Evolutionary conservation across 1,140 invertebrate species (phyloP), one percentile per base, ranked within the genome.

Genomic region (Ceratosolen fusciceps): DNA sequence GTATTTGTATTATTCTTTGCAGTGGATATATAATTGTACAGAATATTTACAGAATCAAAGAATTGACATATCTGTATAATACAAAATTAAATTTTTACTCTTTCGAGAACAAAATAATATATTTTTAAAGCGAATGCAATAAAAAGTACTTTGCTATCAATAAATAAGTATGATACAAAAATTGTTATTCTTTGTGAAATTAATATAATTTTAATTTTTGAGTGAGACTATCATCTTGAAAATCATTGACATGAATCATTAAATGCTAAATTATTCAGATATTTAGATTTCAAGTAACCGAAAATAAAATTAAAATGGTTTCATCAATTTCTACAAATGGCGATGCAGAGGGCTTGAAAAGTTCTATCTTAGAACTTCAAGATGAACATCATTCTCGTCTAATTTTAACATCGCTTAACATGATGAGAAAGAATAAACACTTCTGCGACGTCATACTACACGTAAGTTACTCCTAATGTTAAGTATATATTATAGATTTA

Each of bases 361-460:
- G 72, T 56, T 80, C 84, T 16, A 83, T 83, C 52, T 71, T 86
- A 67, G 83, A 83, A 43, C 74, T 86, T 10, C 81, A 84, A 62
- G 93, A 93, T 83, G 91, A 92, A 49, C 85, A 88, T 39, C 91
- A 92, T 78, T 90, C 92, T 52, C 86, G 90, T 12, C 88, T 90
- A 79, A 93, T 93, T 82, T 91, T 95, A 78, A 88, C 91, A 65
- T 91, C 92, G 21, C 90, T 96, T 54, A 94, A 95, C 88, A 94
- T 92, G 89, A 93, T 96, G 91, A 90, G 94, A 71, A 94, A 95
- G 87, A 95, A 94, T 85, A 92, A 92, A 73, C 93, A 95, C 83
- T 95, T 96, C 88, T 96, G 94, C 90, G 95, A 96, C 89, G 94
- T 95, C 74, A 92, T 94, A 83, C 91, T 96, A 82, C 93, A 95